Percentiles rank a stretch among this genome's conserved stretches.
These are phyloP conservation scores for Hippopotamyrus pictus DNA, from an alignment of 2,797 vertebrate genomes.

Conservation along the genomic window DNA sequence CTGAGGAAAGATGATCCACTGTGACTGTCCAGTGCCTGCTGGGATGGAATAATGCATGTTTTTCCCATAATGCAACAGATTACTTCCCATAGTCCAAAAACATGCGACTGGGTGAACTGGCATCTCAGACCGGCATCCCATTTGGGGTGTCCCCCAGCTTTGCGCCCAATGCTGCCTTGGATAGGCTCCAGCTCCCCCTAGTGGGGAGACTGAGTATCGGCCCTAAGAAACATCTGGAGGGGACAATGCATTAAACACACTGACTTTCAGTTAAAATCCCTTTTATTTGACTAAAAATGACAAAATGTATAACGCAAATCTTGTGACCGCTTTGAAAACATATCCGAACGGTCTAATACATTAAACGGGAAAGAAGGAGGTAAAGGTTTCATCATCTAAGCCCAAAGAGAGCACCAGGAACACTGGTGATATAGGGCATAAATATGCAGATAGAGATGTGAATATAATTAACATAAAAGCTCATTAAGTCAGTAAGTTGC, in stretches of 20 bases:
- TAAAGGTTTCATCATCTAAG: not conserved
- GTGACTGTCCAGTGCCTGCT: not conserved
- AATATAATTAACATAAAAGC: not conserved
- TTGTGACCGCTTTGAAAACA: not conserved
- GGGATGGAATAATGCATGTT: not conserved
- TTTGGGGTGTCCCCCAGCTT: not conserved
- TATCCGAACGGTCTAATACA: not conserved
- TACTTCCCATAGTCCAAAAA: not conserved
- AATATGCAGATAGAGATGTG: not conserved
- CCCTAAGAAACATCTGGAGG: not conserved
- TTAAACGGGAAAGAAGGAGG: not conserved
- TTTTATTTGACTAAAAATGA: conserved; percentile 1
- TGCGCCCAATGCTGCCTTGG: not conserved
- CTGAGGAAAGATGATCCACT: conserved; percentile 15
- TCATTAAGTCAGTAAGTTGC: not conserved
- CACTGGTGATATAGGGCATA: not conserved
- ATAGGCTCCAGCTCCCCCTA: not conserved
- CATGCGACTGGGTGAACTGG: not conserved
- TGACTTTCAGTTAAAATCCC: not conserved
- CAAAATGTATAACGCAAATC: not conserved
- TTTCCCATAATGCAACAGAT: not conserved
- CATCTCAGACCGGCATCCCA: not conserved
- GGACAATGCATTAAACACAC: not conserved
- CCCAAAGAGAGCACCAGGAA: not conserved
- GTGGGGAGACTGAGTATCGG: not conserved